A percentile compares a stretch with the other conserved stretches of the same genome.
These are phyloP conservation scores for Acleris emargana DNA, from an alignment of 2,888 invertebrate genomes.

Conservation along the genomic window DNA sequence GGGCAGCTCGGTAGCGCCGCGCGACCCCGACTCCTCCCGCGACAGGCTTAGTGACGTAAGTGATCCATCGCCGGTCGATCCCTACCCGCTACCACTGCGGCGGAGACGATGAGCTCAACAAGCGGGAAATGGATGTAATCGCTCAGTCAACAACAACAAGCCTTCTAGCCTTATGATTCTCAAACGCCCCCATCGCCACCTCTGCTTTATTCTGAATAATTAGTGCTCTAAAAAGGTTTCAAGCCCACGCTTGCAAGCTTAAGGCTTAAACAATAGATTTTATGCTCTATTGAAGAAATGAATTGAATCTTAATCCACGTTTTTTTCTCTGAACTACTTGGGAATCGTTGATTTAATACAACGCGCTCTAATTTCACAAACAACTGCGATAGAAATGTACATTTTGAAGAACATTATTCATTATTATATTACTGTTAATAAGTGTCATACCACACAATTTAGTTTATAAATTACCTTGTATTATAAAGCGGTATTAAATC, in stretches of 20 bases:
- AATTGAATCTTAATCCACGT: background rate
- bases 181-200: conserved; percentile 4
- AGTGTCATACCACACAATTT: background rate
- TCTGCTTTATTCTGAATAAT: background rate
- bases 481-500: conserved; percentile 18
- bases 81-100: conserved; percentile 34
- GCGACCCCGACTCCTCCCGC: conserved; percentile 92
- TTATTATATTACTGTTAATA: too few species aligned
- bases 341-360: conserved; percentile 29
- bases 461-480: background rate
- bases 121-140: conserved; percentile 18
- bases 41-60: conserved; percentile 94
- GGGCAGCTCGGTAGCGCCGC: conserved; percentile 89
- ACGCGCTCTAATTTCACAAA: conserved; percentile 7
- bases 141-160: background rate
- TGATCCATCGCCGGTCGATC: conserved; percentile 51
- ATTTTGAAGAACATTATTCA: background rate
- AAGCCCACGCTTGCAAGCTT: too few species aligned
- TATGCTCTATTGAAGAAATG: background rate
- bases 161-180: background rate
- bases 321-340: conserved; percentile 14
- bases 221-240: background rate
- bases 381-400: background rate
- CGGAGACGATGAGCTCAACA: conserved; percentile 34
- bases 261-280: too few species aligned